Evolutionary conservation across 2,113 vertebrate species (phyloP), one percentile per base, ranked within the genome.

Genomic region (Chlorodrepanis virens): DNA sequence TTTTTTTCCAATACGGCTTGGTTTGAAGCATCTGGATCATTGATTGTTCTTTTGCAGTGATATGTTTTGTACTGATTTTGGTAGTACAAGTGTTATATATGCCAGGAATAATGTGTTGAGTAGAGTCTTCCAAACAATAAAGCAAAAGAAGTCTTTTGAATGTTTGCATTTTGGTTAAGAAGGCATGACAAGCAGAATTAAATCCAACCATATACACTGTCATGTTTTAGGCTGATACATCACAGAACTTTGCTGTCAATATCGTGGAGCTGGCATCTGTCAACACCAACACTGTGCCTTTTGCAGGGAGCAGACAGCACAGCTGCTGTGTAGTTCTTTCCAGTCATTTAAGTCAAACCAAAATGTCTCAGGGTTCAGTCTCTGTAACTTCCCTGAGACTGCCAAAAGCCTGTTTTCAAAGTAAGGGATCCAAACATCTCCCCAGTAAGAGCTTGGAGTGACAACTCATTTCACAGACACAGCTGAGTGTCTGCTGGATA

Each of bases 251-350:
- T 63, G 27, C 59, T 74, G 35, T 82, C 72, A 83, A 6, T 4
- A 5, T 95, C 67, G 80, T 69, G 67, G 33, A 83, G 85, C 65
- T 85, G 85, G 61, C 33, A n/a, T 93, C 83, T 64, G 40, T 94
- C 68, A 69, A 52, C 54, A 77, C 18, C 63, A 77, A 72, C 67
- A 33, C 13, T 54, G 25, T 69, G 42, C 19, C 37, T 90, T 72
- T 49, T 45, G 21, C 10, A 29, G 45, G 71, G 61, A 91, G 40
- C 61, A 85, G 81, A 56, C 45, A 80, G 64, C 50, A 74, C 45
- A 95, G 71, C 54, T 92, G 42, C 57, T 65, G 9, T 64, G 27
- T 54, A 45, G 25, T 39, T 71, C 56, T 81, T 79, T 50, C n/a
- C 6, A 45, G 75, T 77, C 31, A 77, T 35, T 52, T 89, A 71